Evolutionary conservation across 2,113 vertebrate genomes (phyloP), one percentile per base, ranked within the genome.

Genomic region (Pseudolaguvia tuberculata): DNA sequence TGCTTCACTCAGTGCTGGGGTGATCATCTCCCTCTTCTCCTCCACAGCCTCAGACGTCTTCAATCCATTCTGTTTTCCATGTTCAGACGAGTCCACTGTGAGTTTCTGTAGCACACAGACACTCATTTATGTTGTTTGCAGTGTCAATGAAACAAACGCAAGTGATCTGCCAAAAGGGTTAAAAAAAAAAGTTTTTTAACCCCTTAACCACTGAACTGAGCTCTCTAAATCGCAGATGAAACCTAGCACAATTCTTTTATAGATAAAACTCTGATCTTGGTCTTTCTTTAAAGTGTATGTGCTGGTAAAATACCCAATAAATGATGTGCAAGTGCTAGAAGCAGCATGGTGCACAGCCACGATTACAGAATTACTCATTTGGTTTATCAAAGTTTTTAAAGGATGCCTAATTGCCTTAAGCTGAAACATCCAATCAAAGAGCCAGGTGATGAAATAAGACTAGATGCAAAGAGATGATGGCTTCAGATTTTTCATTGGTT

Each of bases 21-120:
- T 98, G 72, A 98, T 93, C 96, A 99, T 97, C 78, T 96, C 93
- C 80, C 94, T 87, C 73, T 80, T 78, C 51, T 92, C 94, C 12
- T 65, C 77, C 51, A 83, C 74, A n/a, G 58, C 85, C 79, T 82
- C n/a, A n/a, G n/a, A n/a, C n/a, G n/a, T 90, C 78, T 71, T 89
- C 79, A 80, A 78, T 58, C 78, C 4, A 0, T 76, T 88, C 73
- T 82, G 47, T 69, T 68, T 89, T 15, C 48, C 80, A 84, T 79
- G 83, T 63, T 70, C 84, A 23, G 66, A 52, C 11, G 83, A 78
- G 73, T 70, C 85, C 63, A 78, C 77, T 20, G 86, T 84, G 3
- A 5, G 78, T 82, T 80, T 90, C 95, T 97, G 86, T 13, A 76
- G 76, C 20, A 81, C 1, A 80, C 27, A 83, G 2, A 75, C 45